A percentile compares a stretch with the other conserved stretches of the same genome.
These are phyloP conservation scores for Chrysina gloriosa DNA, from an alignment of 2,888 invertebrate genomes.

Conservation along the genomic window DNA sequence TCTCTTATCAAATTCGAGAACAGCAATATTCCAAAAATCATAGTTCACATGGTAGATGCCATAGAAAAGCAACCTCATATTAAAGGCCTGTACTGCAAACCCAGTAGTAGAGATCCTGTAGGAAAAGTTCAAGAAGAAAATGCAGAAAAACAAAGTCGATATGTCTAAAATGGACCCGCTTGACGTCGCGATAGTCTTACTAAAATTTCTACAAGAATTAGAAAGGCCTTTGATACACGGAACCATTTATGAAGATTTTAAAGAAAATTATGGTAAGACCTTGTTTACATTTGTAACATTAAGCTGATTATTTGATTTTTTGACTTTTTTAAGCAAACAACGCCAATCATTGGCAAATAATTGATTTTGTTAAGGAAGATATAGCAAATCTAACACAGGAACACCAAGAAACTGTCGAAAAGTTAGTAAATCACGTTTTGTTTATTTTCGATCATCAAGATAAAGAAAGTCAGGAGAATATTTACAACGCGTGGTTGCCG, in stretches of 20 bases:
- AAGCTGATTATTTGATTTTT: too few species aligned
- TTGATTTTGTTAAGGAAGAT: slow-evolving; percentile 50
- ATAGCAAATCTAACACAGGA: slow-evolving; percentile 44
- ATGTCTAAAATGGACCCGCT: slow-evolving; percentile 49
- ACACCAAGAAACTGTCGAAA: slow-evolving; percentile 56
- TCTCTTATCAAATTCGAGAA: slow-evolving; percentile 26
- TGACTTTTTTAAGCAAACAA: too few species aligned
- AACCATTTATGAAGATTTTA: slow-evolving; percentile 61
- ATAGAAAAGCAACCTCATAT: slow-evolving; percentile 77
- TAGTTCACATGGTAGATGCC: slow-evolving; percentile 79
- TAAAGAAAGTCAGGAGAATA: slow-evolving; percentile 52
- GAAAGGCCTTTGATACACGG: slow-evolving; percentile 88
- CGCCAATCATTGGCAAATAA: slow-evolving; percentile 48
- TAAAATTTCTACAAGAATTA: slow-evolving; percentile 92
- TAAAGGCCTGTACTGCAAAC: slow-evolving; percentile 85
- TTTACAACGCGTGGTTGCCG: slow-evolving; percentile 55
- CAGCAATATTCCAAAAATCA: slow-evolving; percentile 78
- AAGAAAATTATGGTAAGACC: slow-evolving; percentile 80
- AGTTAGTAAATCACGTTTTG: slow-evolving; percentile 55
- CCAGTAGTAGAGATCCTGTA: slow-evolving; percentile 77
- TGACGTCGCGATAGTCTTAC: slow-evolving; percentile 89
- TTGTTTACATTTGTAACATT: too few species aligned
- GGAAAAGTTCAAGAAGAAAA: slow-evolving; percentile 57
- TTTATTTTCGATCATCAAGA: slow-evolving; percentile 53
- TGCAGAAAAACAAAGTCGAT: slow-evolving; percentile 53